Conservation (phyloP, 2,113 vertebrate species). For the Psilopogon haemacephalus region DNA sequence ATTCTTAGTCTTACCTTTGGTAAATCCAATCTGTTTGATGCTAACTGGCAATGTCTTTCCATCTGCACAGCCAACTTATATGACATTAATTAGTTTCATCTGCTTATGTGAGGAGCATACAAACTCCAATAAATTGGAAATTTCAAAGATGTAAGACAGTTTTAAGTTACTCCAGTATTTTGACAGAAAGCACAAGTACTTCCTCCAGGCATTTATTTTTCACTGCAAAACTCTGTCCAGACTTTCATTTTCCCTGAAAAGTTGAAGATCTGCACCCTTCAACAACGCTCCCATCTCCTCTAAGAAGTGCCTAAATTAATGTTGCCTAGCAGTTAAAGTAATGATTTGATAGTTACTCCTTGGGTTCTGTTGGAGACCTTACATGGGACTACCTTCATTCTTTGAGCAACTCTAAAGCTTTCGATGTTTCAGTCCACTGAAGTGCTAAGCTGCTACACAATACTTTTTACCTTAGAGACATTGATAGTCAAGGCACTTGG, state of each 20-base stretch:
- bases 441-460: not conserved
- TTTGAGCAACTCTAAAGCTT: not conserved
- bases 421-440: not conserved
- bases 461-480: not conserved
- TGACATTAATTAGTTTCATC: not conserved
- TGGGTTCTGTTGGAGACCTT: not conserved
- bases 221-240: not conserved
- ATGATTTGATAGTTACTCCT: not conserved
- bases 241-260: not conserved
- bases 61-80: not conserved
- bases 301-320: not conserved
- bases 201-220: not conserved
- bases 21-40: conserved; percentile 45
- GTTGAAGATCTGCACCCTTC: not conserved
- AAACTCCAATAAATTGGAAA: not conserved
- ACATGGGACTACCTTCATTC: not conserved
- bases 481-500: not conserved
- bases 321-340: not conserved
- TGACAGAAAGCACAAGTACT: not conserved
- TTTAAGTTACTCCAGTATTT: not conserved
- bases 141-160: not conserved
- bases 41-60: conserved; percentile 28
- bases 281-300: not conserved
- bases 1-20: not conserved
- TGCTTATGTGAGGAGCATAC: not conserved